These are phyloP conservation scores for Acropora tenuis DNA, from an alignment of 64 coral and sea anemone species.

Conservation along the genomic window DNA sequence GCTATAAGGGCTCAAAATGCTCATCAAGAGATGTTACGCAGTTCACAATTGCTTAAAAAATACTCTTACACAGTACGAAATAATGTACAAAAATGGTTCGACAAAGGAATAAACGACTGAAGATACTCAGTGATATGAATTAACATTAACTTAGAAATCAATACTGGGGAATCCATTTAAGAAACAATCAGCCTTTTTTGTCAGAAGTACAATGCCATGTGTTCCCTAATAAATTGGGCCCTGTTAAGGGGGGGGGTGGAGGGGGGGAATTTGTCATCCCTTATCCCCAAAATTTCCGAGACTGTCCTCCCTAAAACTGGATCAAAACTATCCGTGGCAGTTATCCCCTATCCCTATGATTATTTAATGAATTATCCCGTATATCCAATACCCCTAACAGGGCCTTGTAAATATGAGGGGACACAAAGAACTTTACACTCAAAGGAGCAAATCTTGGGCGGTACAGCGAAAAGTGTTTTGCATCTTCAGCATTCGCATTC, in stretches of 20 bases:
- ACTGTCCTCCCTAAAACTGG: no score
- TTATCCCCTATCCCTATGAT: no score
- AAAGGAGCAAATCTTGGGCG: background rate
- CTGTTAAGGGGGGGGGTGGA: no score
- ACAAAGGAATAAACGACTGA: background rate
- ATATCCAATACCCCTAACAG: no score
- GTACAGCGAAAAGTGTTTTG: background rate
- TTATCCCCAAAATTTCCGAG: no score
- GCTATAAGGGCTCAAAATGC: background rate
- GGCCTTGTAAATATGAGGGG: no score
- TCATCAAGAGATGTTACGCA: background rate
- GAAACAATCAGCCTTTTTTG: background rate
- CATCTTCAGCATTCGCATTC: background rate
- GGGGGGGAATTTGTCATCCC: background rate
- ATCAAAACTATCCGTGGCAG: no score
- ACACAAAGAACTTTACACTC: background rate
- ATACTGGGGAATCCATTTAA: background rate
- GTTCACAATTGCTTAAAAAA: background rate
- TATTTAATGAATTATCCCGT: no score
- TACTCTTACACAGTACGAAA: background rate
- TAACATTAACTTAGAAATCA: background rate
- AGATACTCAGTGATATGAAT: background rate
- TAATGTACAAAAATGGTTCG: background rate
- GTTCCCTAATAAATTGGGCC: background rate
- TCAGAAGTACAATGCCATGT: background rate